Conservation (phyloP, 2,888 invertebrate species). For the Amblyjoppa fuscipennis region DNA sequence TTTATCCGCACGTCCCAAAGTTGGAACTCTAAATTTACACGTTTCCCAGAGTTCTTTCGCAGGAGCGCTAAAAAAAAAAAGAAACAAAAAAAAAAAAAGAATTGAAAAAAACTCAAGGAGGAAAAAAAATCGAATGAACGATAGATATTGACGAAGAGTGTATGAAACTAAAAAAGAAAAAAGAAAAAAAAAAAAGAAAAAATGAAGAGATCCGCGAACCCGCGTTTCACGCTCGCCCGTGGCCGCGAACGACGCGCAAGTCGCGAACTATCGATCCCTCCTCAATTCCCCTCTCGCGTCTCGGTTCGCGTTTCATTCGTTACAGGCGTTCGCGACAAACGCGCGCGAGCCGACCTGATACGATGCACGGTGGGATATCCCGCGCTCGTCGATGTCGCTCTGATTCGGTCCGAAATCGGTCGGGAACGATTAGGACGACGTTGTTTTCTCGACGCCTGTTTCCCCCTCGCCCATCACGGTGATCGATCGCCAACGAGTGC, state of each 20-base stretch:
- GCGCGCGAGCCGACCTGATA: constrained; percentile 35
- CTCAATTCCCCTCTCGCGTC: constrained; percentile 45
- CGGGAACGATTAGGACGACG: constrained; percentile 17
- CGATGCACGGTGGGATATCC: constrained; percentile 16
- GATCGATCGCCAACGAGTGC: constrained; percentile 19
- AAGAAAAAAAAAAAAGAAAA: constrained; percentile 14
- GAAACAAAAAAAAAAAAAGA: constrained; percentile 3
- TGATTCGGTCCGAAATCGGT: constrained; percentile 30
- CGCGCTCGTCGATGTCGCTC: constrained; percentile 4
- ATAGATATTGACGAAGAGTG: background rate
- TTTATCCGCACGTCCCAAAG: constrained; percentile 36
- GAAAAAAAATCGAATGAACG: constrained; percentile 29
- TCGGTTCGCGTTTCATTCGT: constrained; percentile 38
- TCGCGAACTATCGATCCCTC: constrained; percentile 71
- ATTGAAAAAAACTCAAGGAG: background rate
- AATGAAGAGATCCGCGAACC: constrained; percentile 16
- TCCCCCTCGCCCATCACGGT: background rate
- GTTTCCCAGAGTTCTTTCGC: background rate
- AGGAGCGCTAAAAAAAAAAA: constrained; percentile 13
- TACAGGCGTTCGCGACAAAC: constrained; percentile 53
- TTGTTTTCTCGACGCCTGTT: constrained; percentile 21
- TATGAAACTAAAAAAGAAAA: background rate
- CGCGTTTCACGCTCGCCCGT: constrained; percentile 33
- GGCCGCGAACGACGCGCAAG: constrained; percentile 68
- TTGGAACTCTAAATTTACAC: background rate